phyloP scores from a whole-genome alignment of 2,113 vertebrate species.

The Condylura cristata region DNA sequence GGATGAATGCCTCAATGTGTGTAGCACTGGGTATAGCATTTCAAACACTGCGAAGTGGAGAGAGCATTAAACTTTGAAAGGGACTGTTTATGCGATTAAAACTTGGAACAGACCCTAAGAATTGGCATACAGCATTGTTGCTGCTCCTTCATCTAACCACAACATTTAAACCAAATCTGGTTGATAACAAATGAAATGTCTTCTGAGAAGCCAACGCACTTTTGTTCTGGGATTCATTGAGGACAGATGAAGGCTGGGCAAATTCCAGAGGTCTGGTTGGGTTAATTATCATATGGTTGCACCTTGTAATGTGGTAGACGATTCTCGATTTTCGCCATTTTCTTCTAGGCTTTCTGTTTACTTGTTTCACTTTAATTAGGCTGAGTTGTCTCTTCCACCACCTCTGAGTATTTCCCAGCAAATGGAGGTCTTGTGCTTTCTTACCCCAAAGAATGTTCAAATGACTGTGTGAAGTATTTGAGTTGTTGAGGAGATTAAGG shows the following conservation, averaged over 20 bases:
- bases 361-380: not conserved
- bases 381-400: not conserved
- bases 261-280: not conserved
- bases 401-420: not conserved
- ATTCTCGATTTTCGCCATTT: not conserved
- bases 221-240: slow-evolving; percentile 10
- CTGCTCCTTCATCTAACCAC: not conserved
- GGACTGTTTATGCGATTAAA: not conserved
- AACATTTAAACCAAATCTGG: slow-evolving; percentile 8
- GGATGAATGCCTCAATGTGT: not conserved
- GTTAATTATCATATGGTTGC: not conserved
- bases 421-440: not conserved
- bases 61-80: not conserved
- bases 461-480: not conserved
- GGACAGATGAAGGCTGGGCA: not conserved
- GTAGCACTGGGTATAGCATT: not conserved
- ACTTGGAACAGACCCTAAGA: not conserved
- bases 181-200: slow-evolving; percentile 11
- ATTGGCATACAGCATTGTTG: not conserved
- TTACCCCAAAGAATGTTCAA: not conserved
- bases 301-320: not conserved
- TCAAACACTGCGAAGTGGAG: not conserved
- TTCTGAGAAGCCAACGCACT: not conserved
- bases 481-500: not conserved
- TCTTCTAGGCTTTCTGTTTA: not conserved